phyloP scores from a whole-genome alignment of 2,797 vertebrate genomes.

The Rhynchonycteris naso region DNA sequence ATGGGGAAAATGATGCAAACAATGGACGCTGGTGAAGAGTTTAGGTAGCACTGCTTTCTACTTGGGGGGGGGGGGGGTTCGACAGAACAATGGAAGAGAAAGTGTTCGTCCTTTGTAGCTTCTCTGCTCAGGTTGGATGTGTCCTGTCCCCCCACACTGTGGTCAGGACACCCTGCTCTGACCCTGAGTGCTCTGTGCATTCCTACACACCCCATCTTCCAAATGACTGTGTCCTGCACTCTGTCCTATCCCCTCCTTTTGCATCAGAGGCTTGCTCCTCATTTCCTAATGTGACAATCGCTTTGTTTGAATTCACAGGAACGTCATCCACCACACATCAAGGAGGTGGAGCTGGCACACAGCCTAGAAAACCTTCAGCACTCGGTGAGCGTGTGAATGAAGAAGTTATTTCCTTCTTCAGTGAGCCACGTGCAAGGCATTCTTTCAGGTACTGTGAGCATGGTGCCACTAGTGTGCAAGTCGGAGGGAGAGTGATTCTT shows the following conservation, averaged over 20 bases:
- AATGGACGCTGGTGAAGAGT: not conserved
- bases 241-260: not conserved
- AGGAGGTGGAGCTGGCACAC: not conserved
- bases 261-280: not conserved
- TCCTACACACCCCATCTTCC: not conserved
- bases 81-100: not conserved
- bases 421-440: not conserved
- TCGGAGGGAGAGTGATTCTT: not conserved
- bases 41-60: not conserved
- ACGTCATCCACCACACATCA: not conserved
- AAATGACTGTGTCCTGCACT: not conserved
- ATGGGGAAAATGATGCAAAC: not conserved
- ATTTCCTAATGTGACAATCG: not conserved
- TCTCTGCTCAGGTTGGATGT: not conserved
- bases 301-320: not conserved
- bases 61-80: not conserved
- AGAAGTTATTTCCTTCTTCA: not conserved
- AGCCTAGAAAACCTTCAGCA: not conserved
- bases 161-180: not conserved
- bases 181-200: rapidly evolving
- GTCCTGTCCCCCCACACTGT: not conserved
- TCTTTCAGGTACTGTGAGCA: not conserved
- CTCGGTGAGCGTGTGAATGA: not conserved
- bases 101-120: not conserved
- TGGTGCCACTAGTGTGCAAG: not conserved